Conservation (phyloP, 2,888 invertebrate genomes). For the Napeogenes inachia region DNA sequence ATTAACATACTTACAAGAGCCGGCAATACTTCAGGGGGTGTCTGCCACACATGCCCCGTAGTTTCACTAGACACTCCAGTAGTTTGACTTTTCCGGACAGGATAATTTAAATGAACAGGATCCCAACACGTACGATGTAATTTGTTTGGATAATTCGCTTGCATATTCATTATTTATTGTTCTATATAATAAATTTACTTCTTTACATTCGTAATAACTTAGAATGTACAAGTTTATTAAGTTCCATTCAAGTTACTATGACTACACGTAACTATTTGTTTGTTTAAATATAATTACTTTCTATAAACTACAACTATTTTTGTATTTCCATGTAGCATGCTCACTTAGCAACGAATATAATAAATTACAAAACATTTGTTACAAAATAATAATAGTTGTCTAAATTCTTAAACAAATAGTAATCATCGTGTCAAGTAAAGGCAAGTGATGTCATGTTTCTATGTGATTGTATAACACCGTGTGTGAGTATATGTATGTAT, state of each 20-base stretch:
- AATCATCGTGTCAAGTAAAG: no score
- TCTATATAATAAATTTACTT: constrained; percentile 7
- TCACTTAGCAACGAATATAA: no score
- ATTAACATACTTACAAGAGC: constrained; percentile 40
- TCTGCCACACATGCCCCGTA: constrained; percentile 47
- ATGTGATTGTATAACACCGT: no score
- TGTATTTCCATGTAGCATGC: no score
- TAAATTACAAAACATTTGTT: no score
- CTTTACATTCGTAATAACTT: background rate
- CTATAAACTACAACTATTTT: no score
- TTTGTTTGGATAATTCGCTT: constrained; percentile 54
- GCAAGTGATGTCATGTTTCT: no score
- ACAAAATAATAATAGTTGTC: no score
- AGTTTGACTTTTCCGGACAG: constrained; percentile 49
- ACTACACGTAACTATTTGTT: background rate
- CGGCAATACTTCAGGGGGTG: constrained; percentile 47
- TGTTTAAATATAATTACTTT: background rate
- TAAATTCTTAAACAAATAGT: no score
- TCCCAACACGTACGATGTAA: constrained; percentile 49
- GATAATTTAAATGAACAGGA: constrained; percentile 51
- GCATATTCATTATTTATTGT: constrained; percentile 39
- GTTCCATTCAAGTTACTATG: background rate
- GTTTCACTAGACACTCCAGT: constrained; percentile 53
- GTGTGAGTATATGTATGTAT: no score
- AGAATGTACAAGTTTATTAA: background rate